phyloP scores from a whole-genome alignment of 2,888 invertebrate genomes.

The Helicoverpa assulta region DNA sequence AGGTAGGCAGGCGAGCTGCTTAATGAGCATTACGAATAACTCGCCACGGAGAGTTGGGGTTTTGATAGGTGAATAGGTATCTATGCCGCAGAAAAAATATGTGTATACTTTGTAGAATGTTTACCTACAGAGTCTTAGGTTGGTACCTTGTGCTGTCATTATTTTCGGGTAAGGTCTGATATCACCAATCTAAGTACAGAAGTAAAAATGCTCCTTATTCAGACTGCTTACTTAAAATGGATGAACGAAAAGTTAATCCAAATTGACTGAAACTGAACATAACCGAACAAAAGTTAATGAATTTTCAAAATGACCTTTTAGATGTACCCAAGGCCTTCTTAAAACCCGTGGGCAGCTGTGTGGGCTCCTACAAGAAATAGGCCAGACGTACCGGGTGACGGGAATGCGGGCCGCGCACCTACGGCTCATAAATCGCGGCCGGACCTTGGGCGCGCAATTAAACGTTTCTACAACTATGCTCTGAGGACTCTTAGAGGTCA shows the following conservation, averaged over 20 bases:
- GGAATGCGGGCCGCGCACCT: conserved; percentile 58
- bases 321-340: conserved; percentile 7
- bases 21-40: conserved; percentile 43
- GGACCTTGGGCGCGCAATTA: conserved; percentile 63
- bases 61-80: conserved; percentile 12
- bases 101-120: not conserved
- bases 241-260: no score
- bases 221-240: no score
- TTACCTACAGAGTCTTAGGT: no score
- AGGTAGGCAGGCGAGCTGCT: conserved; percentile 41
- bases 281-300: not conserved
- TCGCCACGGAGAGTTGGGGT: no score
- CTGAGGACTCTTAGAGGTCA: conserved; percentile 37
- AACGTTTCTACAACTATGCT: conserved; percentile 62
- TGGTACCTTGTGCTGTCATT: no score
- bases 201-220: no score
- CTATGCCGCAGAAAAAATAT: not conserved
- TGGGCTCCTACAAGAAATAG: conserved; percentile 46
- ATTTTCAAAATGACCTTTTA: not conserved
- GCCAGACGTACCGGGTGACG: conserved; percentile 21
- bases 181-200: no score
- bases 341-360: conserved; percentile 27
- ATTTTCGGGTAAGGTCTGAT: no score
- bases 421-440: conserved; percentile 58
- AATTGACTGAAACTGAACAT: not conserved